Percentiles rank a stretch among this genome's conserved stretches.
These are phyloP conservation scores for Venustaconcha ellipsiformis DNA, from an alignment of 1,140 invertebrate genomes.

Conservation along the genomic window DNA sequence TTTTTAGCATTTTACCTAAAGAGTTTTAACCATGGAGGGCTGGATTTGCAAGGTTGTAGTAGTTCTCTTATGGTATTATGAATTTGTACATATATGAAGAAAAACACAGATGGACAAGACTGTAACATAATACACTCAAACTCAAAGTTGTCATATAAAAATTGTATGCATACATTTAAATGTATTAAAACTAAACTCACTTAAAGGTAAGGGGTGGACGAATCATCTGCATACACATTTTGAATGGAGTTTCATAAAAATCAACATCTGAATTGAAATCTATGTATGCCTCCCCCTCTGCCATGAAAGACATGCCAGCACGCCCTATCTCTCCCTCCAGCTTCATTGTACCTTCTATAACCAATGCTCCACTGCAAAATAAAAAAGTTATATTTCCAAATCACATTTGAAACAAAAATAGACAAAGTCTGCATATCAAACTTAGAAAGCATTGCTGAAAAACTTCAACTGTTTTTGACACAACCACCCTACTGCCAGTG, in stretches of 20 bases:
- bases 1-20: too few species aligned
- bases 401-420: too few species aligned
- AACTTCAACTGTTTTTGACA: too few species aligned
- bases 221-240: slow-evolving; percentile 84
- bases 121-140: too few species aligned
- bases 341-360: slow-evolving; percentile 77
- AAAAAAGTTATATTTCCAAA: background rate
- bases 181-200: slow-evolving; percentile 68
- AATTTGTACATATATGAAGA: too few species aligned
- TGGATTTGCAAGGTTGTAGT: too few species aligned
- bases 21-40: too few species aligned
- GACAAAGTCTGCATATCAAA: too few species aligned
- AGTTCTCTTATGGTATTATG: too few species aligned
- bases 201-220: slow-evolving; percentile 78
- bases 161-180: background rate
- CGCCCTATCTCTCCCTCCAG: slow-evolving; percentile 79
- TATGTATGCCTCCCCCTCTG: slow-evolving; percentile 79
- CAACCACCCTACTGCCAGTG: too few species aligned
- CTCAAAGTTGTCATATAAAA: background rate
- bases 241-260: slow-evolving; percentile 80
- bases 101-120: too few species aligned
- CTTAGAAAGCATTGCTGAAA: too few species aligned
- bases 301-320: slow-evolving; percentile 78
- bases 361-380: slow-evolving; percentile 77
- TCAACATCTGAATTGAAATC: slow-evolving; percentile 83